Percentiles rank a stretch among this genome's conserved stretches.
Conservation (phyloP, 2,888 invertebrate genomes). For the Exephanes ischioxanthus region DNA sequence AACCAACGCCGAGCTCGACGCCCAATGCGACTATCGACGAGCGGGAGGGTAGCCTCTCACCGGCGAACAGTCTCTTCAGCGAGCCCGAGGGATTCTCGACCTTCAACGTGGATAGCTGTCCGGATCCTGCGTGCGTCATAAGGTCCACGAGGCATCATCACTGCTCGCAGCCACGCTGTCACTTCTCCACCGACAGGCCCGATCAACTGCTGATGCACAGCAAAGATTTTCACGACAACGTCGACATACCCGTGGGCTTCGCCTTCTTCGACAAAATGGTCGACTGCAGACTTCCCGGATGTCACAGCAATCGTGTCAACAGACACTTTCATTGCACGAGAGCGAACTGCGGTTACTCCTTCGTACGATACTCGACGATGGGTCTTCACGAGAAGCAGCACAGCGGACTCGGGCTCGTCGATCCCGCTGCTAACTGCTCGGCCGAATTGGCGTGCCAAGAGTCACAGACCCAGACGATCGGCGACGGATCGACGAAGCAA, state of each 20-base stretch:
- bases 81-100: slow-evolving; percentile 84
- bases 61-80: slow-evolving; percentile 81
- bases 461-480: slow-evolving; percentile 68
- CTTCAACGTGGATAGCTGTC: slow-evolving; percentile 86
- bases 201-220: slow-evolving; percentile 93
- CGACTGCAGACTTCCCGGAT: slow-evolving; percentile 89
- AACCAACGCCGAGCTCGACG: slow-evolving; percentile 84
- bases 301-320: slow-evolving; percentile 90
- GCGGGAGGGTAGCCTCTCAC: slow-evolving; percentile 80
- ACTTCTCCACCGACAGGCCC: slow-evolving; percentile 93
- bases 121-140: slow-evolving; percentile 91
- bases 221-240: slow-evolving; percentile 94
- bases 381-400: slow-evolving; percentile 90
- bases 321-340: slow-evolving; percentile 92
- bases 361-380: slow-evolving; percentile 91
- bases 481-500: slow-evolving; percentile 79
- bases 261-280: slow-evolving; percentile 92
- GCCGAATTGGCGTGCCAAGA: slow-evolving; percentile 69
- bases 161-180: slow-evolving; percentile 93
- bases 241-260: slow-evolving; percentile 93
- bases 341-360: slow-evolving; percentile 90
- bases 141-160: slow-evolving; percentile 92
- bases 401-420: slow-evolving; percentile 80
- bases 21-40: slow-evolving; percentile 74
- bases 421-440: slow-evolving; percentile 50